Base-by-base conservation (phyloP, 2,113 vertebrate genomes). In the Prolemur simus region DNA sequence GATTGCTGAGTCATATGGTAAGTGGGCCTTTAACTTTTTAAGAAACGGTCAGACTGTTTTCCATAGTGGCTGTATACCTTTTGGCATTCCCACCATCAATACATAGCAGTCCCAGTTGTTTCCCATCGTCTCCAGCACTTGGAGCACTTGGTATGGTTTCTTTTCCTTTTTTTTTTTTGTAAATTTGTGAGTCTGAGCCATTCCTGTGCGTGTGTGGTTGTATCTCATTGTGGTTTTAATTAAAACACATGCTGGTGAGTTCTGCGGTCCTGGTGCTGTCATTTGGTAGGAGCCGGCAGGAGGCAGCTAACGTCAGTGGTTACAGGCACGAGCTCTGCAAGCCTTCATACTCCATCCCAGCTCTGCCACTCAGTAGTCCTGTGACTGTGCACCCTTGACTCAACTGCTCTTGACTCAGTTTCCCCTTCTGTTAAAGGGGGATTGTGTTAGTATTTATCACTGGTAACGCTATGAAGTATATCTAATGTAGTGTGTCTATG, bases 81-180 rank as follows among this genome's bases (percentile, higher is more conserved):
- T 5, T 23, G 6, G 37, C 15, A 6, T 34, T 4, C 11, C 60
- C 0, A 4, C 20, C 37, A 0, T 8, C 0, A 10, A 29, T 13
- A 25, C 12, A 12, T 14, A 21, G 17, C 66, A 5, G 12, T 54
- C 34, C 68, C 2, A 0, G 49, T 49, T 21, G 2, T 49, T 69
- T 18, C 32, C 3, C 2, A 0, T 47, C 37, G 47, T 74, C n/a
- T 13, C 71, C 13, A 13, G 68, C 47, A 42, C 39, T 66, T 74
- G 27, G 54, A 13, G 68, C 47, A 42, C 39, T 66, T 74, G 27
- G 54, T 34, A 6, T 69, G 23, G 15, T 29, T 68, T 14, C 13
- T 47, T 58, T 12, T 56, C 13, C 34, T 25, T 25, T 63, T 63
- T 60, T 34, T 29, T n/a, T 4, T 52, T 15, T 47, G 49, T 52